phyloP scores from a whole-genome alignment of 2,888 invertebrate genomes.

The Patella pellucida region DNA sequence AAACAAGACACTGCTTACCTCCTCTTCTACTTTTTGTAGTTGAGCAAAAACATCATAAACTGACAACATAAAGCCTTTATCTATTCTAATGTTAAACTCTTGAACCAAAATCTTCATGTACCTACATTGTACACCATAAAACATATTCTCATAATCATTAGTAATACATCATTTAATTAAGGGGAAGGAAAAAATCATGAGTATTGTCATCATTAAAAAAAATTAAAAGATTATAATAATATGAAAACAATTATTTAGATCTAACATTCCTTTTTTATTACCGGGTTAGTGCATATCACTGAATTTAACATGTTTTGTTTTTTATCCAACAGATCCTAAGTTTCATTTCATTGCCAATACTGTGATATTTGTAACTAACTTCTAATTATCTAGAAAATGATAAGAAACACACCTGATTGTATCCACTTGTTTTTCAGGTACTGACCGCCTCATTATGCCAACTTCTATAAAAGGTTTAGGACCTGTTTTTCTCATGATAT shows the following conservation, averaged over 20 bases:
- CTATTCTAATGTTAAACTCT: constrained; percentile 80
- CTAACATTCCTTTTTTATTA: too few species aligned
- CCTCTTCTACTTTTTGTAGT: constrained; percentile 76
- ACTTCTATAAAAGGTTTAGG: constrained; percentile 77
- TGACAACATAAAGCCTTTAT: constrained; percentile 79
- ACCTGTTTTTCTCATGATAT: constrained; percentile 73
- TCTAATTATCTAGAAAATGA: too few species aligned
- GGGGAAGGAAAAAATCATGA: neutral
- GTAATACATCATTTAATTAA: neutral
- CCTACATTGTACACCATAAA: constrained; percentile 65
- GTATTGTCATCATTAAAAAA: neutral
- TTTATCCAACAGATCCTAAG: too few species aligned
- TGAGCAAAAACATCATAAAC: constrained; percentile 78
- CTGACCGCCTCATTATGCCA: constrained; percentile 64
- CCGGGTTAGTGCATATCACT: too few species aligned
- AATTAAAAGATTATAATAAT: neutral
- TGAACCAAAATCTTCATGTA: constrained; percentile 78
- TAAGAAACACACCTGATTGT: constrained; percentile 66
- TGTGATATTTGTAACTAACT: too few species aligned
- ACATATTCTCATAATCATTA: neutral
- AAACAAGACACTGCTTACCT: constrained; percentile 70
- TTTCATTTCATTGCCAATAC: too few species aligned
- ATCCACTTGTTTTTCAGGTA: constrained; percentile 66
- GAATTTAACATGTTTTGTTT: too few species aligned
- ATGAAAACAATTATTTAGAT: too few species aligned